Evolutionary conservation across 2,797 vertebrate genomes (phyloP).

Genomic region (Potorous gilbertii): DNA sequence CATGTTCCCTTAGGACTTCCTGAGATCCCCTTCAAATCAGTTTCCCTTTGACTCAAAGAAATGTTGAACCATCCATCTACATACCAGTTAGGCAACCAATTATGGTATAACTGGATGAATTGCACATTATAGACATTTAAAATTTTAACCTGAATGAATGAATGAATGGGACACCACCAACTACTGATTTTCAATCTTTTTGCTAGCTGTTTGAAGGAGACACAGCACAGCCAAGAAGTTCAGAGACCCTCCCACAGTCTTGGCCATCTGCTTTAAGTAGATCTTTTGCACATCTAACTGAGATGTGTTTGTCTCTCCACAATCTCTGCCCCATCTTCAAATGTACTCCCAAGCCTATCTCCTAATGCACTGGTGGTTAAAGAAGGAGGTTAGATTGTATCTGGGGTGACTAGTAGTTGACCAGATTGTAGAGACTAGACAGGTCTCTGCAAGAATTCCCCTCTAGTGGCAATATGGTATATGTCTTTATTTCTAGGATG

Average conservation of each 20-base stretch:
- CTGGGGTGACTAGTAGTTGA: neutral
- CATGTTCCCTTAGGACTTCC: conserved; percentile 25
- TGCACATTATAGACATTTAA: neutral
- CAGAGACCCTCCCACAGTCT: neutral
- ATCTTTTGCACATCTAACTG: neutral
- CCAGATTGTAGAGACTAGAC: neutral
- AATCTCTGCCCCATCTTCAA: neutral
- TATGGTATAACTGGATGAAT: conserved; percentile 9
- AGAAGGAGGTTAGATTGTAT: neutral
- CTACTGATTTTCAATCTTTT: conserved; percentile 7
- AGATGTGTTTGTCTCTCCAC: neutral
- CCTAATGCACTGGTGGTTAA: neutral
- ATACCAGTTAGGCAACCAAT: conserved; percentile 15
- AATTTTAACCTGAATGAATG: neutral
- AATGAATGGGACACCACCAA: conserved; percentile 5
- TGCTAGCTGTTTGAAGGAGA: conserved; percentile 37
- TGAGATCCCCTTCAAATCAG: conserved; percentile 11
- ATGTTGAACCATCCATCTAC: neutral
- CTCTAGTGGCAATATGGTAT: neutral
- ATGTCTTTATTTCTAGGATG: neutral
- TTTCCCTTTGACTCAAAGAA: conserved; percentile 8
- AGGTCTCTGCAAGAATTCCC: neutral
- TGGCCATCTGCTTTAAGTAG: conserved; percentile 21
- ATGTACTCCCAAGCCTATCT: neutral
- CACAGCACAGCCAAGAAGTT: conserved; percentile 25